phyloP scores from a whole-genome alignment of 2,113 vertebrate genomes.

The Apeltes quadracus region DNA sequence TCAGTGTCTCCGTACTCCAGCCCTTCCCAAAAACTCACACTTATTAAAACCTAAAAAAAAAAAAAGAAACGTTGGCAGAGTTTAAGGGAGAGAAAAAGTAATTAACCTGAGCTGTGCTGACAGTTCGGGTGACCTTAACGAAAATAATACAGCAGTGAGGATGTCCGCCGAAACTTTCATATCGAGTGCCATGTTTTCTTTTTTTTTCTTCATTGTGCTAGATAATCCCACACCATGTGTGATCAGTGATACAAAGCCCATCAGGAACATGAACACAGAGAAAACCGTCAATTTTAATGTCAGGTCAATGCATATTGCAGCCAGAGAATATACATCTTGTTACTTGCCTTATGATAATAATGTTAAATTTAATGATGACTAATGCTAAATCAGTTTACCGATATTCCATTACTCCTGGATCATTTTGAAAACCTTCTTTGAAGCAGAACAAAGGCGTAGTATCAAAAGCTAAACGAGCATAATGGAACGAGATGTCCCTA shows the following conservation, averaged over 20 bases:
- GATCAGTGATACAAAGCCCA: constrained; percentile 8
- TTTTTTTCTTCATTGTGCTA: constrained; percentile 11
- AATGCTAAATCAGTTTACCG: constrained; percentile 59
- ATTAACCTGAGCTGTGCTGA: constrained; percentile 58
- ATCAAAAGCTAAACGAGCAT: constrained; percentile 52
- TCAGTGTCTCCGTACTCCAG: constrained; percentile 21
- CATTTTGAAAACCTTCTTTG: constrained; percentile 58
- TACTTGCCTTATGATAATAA: constrained; percentile 46
- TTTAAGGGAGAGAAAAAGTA: constrained; percentile 51
- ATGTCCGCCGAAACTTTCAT: constrained; percentile 20
- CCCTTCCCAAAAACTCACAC: constrained; percentile 28
- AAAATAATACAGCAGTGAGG: constrained; percentile 32
- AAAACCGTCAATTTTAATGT: constrained; percentile 19
- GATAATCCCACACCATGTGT: constrained; percentile 2
- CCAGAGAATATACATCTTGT: constrained; percentile 14
- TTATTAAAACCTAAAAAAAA: constrained; percentile 31
- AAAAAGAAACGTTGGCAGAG: constrained; percentile 44
- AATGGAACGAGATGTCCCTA: constrained; percentile 42
- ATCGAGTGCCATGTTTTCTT: neutral
- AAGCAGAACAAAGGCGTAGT: constrained; percentile 36
- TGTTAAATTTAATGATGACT: constrained; percentile 50
- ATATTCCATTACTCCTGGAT: constrained; percentile 51
- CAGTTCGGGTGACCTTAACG: constrained; percentile 64
- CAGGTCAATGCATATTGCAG: constrained; percentile 19
- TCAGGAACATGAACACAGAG: constrained; percentile 9